Base-by-base conservation (phyloP, 1,140 invertebrate species). In the Drosophila chauvacae region DNA sequence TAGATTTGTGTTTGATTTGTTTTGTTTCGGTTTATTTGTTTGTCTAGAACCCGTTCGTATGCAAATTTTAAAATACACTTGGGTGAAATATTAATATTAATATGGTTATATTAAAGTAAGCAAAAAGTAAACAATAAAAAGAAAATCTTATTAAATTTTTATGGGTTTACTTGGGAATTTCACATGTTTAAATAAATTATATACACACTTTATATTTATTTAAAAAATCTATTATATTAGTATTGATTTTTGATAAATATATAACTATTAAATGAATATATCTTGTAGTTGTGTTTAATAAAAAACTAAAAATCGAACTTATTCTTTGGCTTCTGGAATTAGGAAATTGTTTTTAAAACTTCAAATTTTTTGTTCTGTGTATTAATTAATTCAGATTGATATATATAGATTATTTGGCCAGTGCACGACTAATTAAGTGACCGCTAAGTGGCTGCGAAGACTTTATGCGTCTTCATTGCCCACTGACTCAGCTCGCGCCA, bases 381-480 rank as follows among this genome's bases (percentile, higher is more conserved):
- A 16, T 39, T 14, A 39, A 56, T 37, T 39, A 26, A 56, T 6
- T 10, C 33, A 14, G 4, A 18, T 18, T 37, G 11, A 55, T 37
- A 37, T 37, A 37, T 55, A 39, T 48, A 37, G 35, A 73, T 58
- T 64, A 37, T 68, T 53, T 26, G 45, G 3, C 2, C 48, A 53
- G 66, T 78, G 56, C 55, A 70, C 28, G 39, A 79, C 77, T 80
- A 80, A 80, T 73, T 80, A 80, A 63, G 55, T 68, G 48, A 50
- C 33, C 37, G 35, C 48, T 80, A 80, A 80, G 59, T 80, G 77
- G 58, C 66, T 35, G 39, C 45, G 7, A 23, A 72, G 64, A 70
- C 66, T 41, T 35, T 37, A 37, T 50, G 26, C 64, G 45, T 60
- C 28, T 41, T 45, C 39, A 18, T 35, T 57, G 42, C 65, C 74